Percentiles rank a stretch among this genome's conserved stretches.
phyloP scores from a whole-genome alignment of 2,797 vertebrate genomes.

The Gallinago solitaria region DNA sequence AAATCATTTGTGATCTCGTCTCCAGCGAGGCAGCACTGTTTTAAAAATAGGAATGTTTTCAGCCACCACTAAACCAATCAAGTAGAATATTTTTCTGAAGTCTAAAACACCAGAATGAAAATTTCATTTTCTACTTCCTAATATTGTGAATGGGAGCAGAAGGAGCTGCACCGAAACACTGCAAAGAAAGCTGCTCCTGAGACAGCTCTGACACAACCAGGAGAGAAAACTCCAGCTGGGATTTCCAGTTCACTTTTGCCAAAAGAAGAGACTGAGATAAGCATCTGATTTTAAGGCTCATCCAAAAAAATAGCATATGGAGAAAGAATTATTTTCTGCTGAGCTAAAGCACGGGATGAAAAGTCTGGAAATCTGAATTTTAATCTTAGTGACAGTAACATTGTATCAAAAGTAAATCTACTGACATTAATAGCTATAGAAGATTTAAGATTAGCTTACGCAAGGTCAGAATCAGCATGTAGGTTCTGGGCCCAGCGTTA shows the following conservation, averaged over 20 bases:
- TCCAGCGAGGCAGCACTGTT: neutral
- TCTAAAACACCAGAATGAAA: neutral
- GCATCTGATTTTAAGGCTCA: constrained; percentile 40
- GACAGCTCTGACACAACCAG: constrained; percentile 24
- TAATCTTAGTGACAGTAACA: constrained; percentile 22
- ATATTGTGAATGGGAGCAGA: neutral
- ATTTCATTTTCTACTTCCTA: neutral
- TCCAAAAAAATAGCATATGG: constrained; percentile 46
- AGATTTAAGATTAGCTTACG: constrained; percentile 51
- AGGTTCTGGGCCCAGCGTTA: constrained; percentile 11
- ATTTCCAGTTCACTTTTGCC: constrained; percentile 44
- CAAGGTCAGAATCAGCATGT: constrained; percentile 60
- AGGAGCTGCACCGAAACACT: neutral
- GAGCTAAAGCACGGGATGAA: constrained; percentile 32
- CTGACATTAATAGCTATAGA: constrained; percentile 38
- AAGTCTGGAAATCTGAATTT: constrained; percentile 33
- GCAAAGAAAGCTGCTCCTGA: constrained; percentile 26
- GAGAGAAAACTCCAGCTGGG: constrained; percentile 46
- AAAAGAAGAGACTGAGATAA: constrained; percentile 55
- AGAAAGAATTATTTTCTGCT: constrained; percentile 56
- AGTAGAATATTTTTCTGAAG: neutral
- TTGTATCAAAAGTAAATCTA: constrained; percentile 40
- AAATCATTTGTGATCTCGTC: neutral
- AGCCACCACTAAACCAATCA: neutral
- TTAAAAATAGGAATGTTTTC: neutral